phyloP scores from a whole-genome alignment of 2,888 invertebrate species.

The Gryllus longicercus region DNA sequence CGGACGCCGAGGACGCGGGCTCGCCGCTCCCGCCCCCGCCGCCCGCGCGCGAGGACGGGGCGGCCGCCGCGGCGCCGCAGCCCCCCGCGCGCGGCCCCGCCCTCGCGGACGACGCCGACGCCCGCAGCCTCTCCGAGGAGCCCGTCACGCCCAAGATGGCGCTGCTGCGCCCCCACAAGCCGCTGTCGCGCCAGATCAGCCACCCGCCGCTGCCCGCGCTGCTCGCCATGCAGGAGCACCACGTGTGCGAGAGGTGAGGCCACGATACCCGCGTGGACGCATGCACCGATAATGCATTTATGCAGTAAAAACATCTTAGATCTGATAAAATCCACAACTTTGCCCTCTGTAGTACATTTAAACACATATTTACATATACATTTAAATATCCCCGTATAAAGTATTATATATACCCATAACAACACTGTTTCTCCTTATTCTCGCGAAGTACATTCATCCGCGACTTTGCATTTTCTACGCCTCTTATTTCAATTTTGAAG shows the following conservation, averaged over 20 bases:
- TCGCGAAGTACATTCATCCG: too few species aligned
- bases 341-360: too few species aligned
- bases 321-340: too few species aligned
- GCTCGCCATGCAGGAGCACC: constrained; percentile 40
- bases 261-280: not conserved
- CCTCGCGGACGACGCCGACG: not conserved
- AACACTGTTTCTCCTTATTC: too few species aligned
- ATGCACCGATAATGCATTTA: too few species aligned
- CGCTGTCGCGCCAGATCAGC: constrained; percentile 61
- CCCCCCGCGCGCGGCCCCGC: not conserved
- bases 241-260: not conserved
- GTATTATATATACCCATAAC: too few species aligned
- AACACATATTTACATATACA: too few species aligned
- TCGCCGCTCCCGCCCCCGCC: not conserved
- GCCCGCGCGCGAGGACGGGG: not conserved
- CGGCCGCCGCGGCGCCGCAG: too few species aligned
- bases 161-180: constrained; percentile 54
- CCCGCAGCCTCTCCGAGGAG: constrained; percentile 26
- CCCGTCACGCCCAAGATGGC: constrained; percentile 21
- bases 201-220: constrained; percentile 38
- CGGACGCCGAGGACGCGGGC: not conserved
- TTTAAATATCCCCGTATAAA: too few species aligned
- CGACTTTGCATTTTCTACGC: too few species aligned
- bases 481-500: too few species aligned
- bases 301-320: too few species aligned